Evolutionary conservation across 2,113 vertebrate species (phyloP).

Genomic region (Climacteris rufus): DNA sequence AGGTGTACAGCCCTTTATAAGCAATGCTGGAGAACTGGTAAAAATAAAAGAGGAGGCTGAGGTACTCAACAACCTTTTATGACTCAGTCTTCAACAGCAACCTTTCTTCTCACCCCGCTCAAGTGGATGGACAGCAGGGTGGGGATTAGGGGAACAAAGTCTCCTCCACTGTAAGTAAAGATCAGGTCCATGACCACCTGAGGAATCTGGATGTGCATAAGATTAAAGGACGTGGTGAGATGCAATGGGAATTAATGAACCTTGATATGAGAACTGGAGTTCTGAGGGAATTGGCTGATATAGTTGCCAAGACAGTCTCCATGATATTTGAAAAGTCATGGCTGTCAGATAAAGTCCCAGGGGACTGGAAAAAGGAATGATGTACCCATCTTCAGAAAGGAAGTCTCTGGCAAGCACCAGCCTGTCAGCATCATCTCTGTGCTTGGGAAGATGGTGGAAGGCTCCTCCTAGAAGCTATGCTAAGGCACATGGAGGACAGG

Average conservation of each 20-base stretch:
- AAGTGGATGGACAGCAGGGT: background rate
- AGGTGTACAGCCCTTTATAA: background rate
- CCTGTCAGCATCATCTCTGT: background rate
- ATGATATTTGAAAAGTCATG: background rate
- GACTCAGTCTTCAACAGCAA: background rate
- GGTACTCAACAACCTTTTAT: background rate
- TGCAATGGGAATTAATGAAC: background rate
- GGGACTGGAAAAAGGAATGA: background rate
- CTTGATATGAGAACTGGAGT: background rate
- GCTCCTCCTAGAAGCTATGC: background rate
- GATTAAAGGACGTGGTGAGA: background rate
- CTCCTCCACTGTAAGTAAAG: background rate
- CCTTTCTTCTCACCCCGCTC: background rate
- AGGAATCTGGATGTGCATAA: background rate
- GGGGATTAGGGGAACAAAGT: background rate
- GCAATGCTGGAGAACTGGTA: background rate
- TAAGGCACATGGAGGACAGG: background rate
- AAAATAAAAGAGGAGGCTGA: background rate
- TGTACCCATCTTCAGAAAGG: background rate
- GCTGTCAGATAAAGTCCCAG: too few species aligned
- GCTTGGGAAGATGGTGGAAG: background rate
- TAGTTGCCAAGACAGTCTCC: background rate
- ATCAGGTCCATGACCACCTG: background rate
- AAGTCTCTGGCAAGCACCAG: background rate
- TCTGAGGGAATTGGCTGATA: background rate